Base-by-base conservation (phyloP, 2,797 vertebrate genomes). In the Naso thynnoides region DNA sequence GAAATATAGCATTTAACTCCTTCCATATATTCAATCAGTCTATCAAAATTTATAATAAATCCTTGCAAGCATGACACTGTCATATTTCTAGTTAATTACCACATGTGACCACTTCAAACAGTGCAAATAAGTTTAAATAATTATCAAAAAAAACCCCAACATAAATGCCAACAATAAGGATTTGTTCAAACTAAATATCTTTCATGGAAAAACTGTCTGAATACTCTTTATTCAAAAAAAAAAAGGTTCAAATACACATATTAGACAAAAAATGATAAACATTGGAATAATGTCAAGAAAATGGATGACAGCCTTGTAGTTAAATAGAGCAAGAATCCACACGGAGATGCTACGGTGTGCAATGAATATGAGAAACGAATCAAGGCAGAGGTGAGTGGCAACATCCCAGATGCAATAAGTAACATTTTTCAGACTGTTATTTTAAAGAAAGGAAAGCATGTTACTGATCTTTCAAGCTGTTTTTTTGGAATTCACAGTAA, bases 1-100 rank as follows among this genome's bases (percentile, higher is more conserved):
- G 36, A 84, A 86, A 81, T 72, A 84, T 38, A 80, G 44, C 54
- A 24, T 80, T 78, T 36, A 65, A 56, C 44, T 26, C 53, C 58
- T 7, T 74, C 18, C 39, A 59, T 27, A 79, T 81, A 69, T 54
- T 19, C 23, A 77, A 33, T 33, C 45, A n/a, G 9, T 54, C 72
- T 81, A 66, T 78, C 33, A 83, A 89, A 81, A 69, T 50, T 71
- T 75, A 70, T 23, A 74, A 23, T 57, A 70, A 76, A 65, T 64
- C 16, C 26, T 55, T 78, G 23, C 64, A 70, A 53, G 14, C 78
- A 71, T 91, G 88, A 77, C 84, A 87, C 79, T 54, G 23, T 81
- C 57, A 53, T 65, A 0, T 73, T 78, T 39, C 23, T 54, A 45
- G 69, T 80, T 23, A 64, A 29, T 67, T 19, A 44, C 21, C 18